Evolutionary conservation across 2,888 invertebrate species (phyloP).

Genomic region (Polyommatus icarus): DNA sequence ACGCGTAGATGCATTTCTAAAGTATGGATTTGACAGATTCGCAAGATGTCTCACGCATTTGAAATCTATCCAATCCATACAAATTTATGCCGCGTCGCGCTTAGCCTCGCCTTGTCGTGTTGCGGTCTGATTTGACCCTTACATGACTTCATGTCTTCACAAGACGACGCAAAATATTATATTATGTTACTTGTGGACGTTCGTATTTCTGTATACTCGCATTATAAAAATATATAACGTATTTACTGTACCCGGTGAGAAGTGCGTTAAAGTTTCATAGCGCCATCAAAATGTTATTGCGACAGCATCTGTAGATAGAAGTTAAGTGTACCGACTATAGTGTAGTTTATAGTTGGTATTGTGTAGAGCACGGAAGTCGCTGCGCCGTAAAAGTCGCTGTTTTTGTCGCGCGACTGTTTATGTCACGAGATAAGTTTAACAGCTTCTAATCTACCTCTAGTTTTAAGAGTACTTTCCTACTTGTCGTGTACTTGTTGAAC

Average conservation of each 20-base stretch:
- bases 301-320: conserved; percentile 3
- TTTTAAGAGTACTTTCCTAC: background rate
- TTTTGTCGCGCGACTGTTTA: background rate
- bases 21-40: too few relatives aligned
- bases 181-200: too few relatives aligned
- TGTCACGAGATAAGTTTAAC: conserved; percentile 5
- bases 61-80: too few relatives aligned
- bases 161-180: too few relatives aligned
- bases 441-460: background rate
- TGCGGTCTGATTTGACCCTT: too few relatives aligned
- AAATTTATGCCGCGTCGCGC: too few relatives aligned
- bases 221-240: background rate
- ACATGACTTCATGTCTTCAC: too few relatives aligned
- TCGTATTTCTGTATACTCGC: too few relatives aligned
- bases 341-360: background rate
- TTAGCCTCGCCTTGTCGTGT: too few relatives aligned
- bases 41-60: too few relatives aligned
- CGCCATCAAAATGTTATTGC: conserved; percentile 12
- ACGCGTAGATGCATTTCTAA: too few relatives aligned
- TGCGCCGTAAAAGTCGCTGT: background rate
- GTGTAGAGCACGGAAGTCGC: background rate
- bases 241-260: background rate
- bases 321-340: background rate
- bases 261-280: conserved; percentile 10
- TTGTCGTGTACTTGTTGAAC: background rate